phyloP scores from a whole-genome alignment of 2,888 invertebrate species.

The Rutpela maculata region DNA sequence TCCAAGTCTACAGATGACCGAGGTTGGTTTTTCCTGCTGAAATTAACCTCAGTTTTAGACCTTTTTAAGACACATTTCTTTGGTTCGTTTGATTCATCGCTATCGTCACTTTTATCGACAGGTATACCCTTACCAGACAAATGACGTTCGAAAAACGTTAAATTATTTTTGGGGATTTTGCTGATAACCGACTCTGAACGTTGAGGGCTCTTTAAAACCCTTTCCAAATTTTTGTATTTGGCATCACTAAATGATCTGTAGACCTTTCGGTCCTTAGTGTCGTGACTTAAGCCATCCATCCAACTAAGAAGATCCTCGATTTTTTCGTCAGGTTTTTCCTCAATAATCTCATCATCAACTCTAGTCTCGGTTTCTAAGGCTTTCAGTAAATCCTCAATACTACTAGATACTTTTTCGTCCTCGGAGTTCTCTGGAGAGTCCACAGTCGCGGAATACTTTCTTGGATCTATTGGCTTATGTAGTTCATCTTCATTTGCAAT shows the following conservation, averaged over 20 bases:
- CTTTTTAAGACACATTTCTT: conserved; percentile 59
- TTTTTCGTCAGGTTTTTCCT: conserved; percentile 66
- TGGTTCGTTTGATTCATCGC: conserved; percentile 55
- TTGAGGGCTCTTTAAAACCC: conserved; percentile 67
- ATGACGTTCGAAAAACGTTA: conserved; percentile 71
- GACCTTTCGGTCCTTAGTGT: conserved; percentile 66
- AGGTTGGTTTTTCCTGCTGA: conserved; percentile 58
- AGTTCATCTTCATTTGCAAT: conserved; percentile 71
- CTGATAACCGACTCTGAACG: conserved; percentile 66
- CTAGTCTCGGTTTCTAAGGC: conserved; percentile 70
- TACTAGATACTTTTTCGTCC: conserved; percentile 67
- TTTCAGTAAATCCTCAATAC: conserved; percentile 73
- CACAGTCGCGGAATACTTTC: conserved; percentile 56
- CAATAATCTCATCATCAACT: conserved; percentile 51
- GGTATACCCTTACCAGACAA: conserved; percentile 67
- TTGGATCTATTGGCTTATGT: conserved; percentile 69
- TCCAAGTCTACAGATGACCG: conserved; percentile 71
- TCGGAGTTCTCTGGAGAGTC: conserved; percentile 55
- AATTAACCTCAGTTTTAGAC: conserved; percentile 71
- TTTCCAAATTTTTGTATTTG: conserved; percentile 72
- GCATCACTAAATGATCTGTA: conserved; percentile 69
- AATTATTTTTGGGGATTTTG: conserved; percentile 71
- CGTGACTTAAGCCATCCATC: conserved; percentile 72
- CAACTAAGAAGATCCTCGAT: conserved; percentile 72
- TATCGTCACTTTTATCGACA: conserved; percentile 54